Evolutionary conservation across 2,797 vertebrate genomes (phyloP).

Genomic region (Caiman crocodilus): DNA sequence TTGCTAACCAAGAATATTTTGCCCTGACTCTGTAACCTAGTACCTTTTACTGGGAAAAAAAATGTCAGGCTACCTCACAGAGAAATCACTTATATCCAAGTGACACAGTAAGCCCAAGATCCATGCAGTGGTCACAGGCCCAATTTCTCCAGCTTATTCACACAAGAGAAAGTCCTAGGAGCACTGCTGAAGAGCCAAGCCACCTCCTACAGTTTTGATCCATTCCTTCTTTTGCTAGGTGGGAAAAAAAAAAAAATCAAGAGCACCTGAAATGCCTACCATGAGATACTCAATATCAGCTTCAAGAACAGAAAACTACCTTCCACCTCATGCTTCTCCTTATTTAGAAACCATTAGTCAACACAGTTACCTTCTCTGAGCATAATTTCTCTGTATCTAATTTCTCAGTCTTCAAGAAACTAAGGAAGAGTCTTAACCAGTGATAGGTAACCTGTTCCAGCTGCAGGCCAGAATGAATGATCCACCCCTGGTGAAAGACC

Average conservation of each 20-base stretch:
- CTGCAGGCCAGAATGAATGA: no score
- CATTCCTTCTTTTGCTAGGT: background rate
- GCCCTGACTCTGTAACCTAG: background rate
- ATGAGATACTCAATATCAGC: background rate
- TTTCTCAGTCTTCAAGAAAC: background rate
- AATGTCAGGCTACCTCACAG: background rate
- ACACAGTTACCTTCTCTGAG: conserved; percentile 1
- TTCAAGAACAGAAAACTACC: background rate
- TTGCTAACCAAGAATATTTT: background rate
- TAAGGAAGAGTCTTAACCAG: background rate
- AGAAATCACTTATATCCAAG: background rate
- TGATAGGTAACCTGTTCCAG: no score
- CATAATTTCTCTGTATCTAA: background rate
- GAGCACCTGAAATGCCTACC: background rate
- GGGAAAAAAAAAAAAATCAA: background rate
- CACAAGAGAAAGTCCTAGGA: background rate
- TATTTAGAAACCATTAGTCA: background rate
- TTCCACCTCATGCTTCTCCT: background rate
- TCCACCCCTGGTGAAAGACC: no score
- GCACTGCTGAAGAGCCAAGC: background rate
- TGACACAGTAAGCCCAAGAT: background rate
- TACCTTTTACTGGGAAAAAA: background rate
- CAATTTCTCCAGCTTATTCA: background rate
- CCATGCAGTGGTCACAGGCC: background rate
- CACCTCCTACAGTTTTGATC: background rate